Conservation (phyloP, 2,113 vertebrate species). For the Tachysurus fulvidraco region DNA sequence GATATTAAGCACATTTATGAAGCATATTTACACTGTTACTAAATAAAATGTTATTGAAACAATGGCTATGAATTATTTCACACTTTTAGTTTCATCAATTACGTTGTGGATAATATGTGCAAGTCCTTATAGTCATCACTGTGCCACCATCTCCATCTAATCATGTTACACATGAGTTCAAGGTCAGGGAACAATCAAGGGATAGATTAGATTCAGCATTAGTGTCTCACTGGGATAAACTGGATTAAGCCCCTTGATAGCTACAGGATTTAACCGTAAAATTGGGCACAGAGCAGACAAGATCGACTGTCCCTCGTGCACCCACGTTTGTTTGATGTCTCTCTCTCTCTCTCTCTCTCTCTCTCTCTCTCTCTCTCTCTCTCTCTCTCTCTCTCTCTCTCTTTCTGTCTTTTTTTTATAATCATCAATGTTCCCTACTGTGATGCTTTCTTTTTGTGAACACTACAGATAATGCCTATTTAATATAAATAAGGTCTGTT, state of each 20-base stretch:
- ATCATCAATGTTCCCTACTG: constrained; percentile 19
- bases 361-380: too few species aligned
- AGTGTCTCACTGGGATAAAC: constrained; percentile 63
- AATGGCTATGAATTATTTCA: background rate
- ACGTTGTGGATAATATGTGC: background rate
- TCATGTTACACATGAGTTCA: constrained; percentile 66
- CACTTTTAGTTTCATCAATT: background rate
- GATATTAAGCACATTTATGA: too few species aligned
- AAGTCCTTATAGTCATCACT: constrained; percentile 44
- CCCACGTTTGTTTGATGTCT: background rate
- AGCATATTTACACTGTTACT: background rate
- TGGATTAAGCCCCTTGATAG: constrained; percentile 62
- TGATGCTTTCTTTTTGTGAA: background rate
- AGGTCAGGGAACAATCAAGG: constrained; percentile 70
- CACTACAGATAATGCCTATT: constrained; percentile 15
- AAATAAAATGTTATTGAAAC: background rate
- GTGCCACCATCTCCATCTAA: constrained; percentile 56
- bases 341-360: background rate
- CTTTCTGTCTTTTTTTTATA: background rate
- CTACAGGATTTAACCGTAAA: background rate
- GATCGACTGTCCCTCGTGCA: constrained; percentile 14
- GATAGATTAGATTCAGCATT: constrained; percentile 63
- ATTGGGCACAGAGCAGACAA: background rate
- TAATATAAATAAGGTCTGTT: constrained; percentile 24
- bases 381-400: background rate